Conservation (phyloP, 2,797 vertebrate genomes). For the Arremon brunneinucha region DNA sequence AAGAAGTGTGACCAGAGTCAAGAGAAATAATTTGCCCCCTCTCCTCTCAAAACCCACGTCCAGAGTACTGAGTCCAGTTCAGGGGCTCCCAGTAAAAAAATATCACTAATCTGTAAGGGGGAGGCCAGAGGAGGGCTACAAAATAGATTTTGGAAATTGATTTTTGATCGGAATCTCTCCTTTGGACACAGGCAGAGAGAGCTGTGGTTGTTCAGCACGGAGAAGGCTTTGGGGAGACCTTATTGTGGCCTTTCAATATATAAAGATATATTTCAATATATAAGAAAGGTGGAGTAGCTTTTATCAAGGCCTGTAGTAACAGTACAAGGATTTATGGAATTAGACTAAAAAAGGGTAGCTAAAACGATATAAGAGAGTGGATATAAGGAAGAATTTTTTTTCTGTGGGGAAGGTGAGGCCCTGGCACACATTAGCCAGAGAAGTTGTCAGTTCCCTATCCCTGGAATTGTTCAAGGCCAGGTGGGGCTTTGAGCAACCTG, state of each 20-base stretch:
- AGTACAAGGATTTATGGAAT: fast-evolving
- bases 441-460: neutral
- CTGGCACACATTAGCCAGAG: neutral
- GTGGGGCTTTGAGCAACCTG: neutral
- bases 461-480: neutral
- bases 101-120: neutral
- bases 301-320: neutral
- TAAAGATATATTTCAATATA: neutral
- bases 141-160: neutral
- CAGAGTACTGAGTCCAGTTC: neutral
- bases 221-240: fast-evolving
- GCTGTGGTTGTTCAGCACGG: fast-evolving
- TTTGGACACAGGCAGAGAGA: neutral
- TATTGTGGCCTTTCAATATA: neutral
- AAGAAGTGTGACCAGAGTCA: fast-evolving
- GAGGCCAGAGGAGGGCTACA: neutral
- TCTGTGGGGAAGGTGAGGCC: neutral
- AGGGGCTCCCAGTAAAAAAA: neutral
- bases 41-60: neutral
- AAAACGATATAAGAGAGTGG: neutral
- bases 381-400: neutral
- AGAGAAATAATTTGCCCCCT: fast-evolving
- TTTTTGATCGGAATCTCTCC: neutral
- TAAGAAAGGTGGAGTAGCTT: neutral
- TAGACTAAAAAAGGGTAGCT: neutral